Conservation (phyloP, 2,888 invertebrate species). For the Lydus trimaculatus region DNA sequence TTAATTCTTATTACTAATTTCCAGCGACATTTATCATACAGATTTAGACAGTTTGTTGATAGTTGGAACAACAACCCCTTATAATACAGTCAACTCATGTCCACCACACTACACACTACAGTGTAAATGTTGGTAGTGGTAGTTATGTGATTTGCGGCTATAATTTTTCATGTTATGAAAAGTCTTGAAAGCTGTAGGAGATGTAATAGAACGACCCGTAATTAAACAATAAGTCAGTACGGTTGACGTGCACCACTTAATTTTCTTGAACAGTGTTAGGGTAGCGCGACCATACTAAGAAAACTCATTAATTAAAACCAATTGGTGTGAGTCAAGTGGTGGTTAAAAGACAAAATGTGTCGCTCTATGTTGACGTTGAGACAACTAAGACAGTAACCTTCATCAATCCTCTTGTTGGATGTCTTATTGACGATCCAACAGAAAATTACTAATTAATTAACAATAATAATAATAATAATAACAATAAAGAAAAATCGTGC, state of each 20-base stretch:
- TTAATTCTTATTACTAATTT: constrained; percentile 21
- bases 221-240: constrained; percentile 54
- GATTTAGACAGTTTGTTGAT: constrained; percentile 10
- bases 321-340: constrained; percentile 22
- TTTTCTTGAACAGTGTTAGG: constrained; percentile 25
- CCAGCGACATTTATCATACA: constrained; percentile 21
- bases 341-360: constrained; percentile 18
- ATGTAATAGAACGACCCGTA: constrained; percentile 35
- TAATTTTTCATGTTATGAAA: constrained; percentile 26
- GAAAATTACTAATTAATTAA: neutral
- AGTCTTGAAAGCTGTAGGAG: constrained; percentile 12
- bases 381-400: neutral
- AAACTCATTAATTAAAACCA: constrained; percentile 51
- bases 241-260: constrained; percentile 51
- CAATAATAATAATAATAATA: neutral
- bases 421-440: neutral
- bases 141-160: constrained; percentile 12
- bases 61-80: no score
- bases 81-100: neutral
- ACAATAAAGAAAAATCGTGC: neutral
- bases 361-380: neutral
- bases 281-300: constrained; percentile 49
- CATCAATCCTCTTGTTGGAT: neutral
- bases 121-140: no score
- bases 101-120: constrained; percentile 22